Evolutionary conservation across 2,888 invertebrate species (phyloP).

Genomic region (Diarsia dahlii): DNA sequence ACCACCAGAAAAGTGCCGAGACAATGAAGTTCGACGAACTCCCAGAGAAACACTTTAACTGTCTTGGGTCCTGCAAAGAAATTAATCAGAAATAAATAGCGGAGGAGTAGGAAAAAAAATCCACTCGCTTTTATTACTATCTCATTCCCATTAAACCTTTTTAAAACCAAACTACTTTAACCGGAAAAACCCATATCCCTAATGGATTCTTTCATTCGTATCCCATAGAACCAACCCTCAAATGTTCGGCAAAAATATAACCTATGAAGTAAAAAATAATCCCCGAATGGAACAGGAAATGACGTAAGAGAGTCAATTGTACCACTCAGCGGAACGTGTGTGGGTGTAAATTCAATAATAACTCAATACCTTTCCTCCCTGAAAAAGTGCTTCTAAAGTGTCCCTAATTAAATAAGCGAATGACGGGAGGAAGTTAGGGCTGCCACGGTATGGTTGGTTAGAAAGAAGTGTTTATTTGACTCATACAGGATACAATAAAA

Average conservation of each 20-base stretch:
- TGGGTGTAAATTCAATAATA: slow-evolving; percentile 79
- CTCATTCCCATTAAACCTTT: slow-evolving; percentile 8
- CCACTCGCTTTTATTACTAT: background rate
- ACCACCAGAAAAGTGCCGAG: no score
- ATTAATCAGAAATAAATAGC: no score
- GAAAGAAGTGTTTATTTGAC: no score
- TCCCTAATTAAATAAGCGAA: slow-evolving; percentile 71
- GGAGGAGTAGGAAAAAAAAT: no score
- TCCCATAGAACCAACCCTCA: slow-evolving; percentile 29
- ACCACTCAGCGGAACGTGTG: slow-evolving; percentile 77
- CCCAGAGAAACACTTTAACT: no score
- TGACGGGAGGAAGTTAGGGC: slow-evolving; percentile 54
- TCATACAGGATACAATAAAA: no score
- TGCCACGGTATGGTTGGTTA: no score
- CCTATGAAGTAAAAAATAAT: slow-evolving; percentile 59
- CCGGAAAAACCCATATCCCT: slow-evolving; percentile 38
- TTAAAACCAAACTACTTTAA: slow-evolving; percentile 10
- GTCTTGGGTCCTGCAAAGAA: no score
- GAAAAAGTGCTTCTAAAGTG: slow-evolving; percentile 68
- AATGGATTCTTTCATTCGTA: slow-evolving; percentile 60
- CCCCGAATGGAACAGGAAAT: slow-evolving; percentile 62
- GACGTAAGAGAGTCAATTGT: slow-evolving; percentile 69
- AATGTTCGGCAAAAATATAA: slow-evolving; percentile 48
- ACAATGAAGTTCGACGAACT: no score
- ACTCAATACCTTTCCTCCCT: slow-evolving; percentile 64